Conservation (phyloP, 2,888 invertebrate genomes). For the Thyatira batis region DNA sequence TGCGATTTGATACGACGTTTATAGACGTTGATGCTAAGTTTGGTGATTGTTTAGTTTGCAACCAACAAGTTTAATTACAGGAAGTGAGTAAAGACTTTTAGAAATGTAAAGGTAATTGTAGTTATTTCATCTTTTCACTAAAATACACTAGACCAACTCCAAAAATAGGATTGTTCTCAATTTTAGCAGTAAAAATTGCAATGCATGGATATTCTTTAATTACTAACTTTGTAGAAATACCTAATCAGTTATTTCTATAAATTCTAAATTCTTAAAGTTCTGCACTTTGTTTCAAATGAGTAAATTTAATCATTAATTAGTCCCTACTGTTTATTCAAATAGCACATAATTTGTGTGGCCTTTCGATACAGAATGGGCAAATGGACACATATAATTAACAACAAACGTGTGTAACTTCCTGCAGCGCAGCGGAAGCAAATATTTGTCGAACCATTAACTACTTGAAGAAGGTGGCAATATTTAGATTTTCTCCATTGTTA, state of each 20-base stretch:
- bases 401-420: constrained; percentile 39
- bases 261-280: too few species aligned
- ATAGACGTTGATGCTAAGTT: not conserved
- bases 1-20: not conserved
- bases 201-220: too few species aligned
- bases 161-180: too few species aligned
- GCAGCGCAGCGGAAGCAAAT: constrained; percentile 39
- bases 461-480: constrained; percentile 5
- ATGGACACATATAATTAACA: constrained; percentile 37
- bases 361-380: constrained; percentile 2
- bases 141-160: too few species aligned
- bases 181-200: too few species aligned
- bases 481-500: not conserved
- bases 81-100: too few species aligned
- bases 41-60: not conserved
- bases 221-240: too few species aligned
- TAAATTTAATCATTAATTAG: too few species aligned
- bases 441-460: constrained; percentile 36
- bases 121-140: too few species aligned
- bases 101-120: too few species aligned
- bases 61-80: not conserved
- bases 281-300: too few species aligned
- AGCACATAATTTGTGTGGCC: not conserved
- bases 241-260: too few species aligned
- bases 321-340: not conserved